These are phyloP conservation scores for Stylophora pistillata DNA, from an alignment of 64 coral and sea anemone species.

Conservation along the genomic window DNA sequence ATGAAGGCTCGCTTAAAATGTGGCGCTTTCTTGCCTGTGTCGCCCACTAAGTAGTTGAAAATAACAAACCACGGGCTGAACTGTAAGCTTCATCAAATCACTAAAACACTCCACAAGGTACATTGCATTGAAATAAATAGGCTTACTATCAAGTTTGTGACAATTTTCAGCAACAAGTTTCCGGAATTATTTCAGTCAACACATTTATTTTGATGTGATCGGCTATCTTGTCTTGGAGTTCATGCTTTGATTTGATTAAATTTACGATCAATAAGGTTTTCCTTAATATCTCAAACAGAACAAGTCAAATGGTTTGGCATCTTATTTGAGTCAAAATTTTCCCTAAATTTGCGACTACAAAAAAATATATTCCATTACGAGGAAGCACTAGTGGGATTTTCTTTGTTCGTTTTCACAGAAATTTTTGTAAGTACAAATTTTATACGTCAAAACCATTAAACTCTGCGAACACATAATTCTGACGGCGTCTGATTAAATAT, in stretches of 20 bases:
- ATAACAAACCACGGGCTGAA: background rate
- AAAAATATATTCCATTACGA: conserved; percentile 32
- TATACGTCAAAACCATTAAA: conserved; percentile 84
- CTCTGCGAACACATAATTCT: conserved; percentile 43
- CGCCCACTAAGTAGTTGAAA: background rate
- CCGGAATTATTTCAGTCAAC: background rate
- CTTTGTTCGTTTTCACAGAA: conserved; percentile 70
- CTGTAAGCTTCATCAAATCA: background rate
- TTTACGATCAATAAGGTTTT: background rate
- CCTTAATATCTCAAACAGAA: background rate
- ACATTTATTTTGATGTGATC: background rate
- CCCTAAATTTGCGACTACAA: conserved; percentile 16
- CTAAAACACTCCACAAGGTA: background rate
- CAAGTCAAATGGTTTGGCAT: conserved; percentile 17
- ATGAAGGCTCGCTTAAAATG: background rate
- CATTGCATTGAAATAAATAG: too few relatives aligned
- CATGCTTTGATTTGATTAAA: background rate
- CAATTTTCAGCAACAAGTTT: too few relatives aligned
- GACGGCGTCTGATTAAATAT: background rate
- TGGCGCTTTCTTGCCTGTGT: conserved; percentile 14
- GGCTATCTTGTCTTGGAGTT: background rate
- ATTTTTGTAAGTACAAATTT: conserved; percentile 90
- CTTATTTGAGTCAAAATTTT: conserved; percentile 33
- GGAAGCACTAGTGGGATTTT: conserved; percentile 65
- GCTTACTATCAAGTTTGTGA: background rate